phyloP scores from a whole-genome alignment of 2,113 vertebrate species.

The Anoura caudifer region DNA sequence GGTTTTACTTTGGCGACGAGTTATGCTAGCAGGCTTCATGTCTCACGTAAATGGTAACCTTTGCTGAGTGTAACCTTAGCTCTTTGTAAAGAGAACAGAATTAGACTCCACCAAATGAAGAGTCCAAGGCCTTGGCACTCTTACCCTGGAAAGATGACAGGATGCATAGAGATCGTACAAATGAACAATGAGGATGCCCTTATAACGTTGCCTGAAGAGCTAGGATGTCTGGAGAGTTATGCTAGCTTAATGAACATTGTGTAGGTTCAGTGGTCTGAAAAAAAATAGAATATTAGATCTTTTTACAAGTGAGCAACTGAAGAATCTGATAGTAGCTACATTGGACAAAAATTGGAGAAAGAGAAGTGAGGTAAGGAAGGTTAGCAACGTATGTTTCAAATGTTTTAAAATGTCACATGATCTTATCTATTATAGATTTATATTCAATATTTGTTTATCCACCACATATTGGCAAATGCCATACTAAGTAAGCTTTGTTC shows the following conservation, averaged over 20 bases:
- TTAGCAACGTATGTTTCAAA: not conserved
- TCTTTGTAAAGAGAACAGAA: constrained; percentile 83
- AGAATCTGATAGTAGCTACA: constrained; percentile 39
- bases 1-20: constrained; percentile 77
- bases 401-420: not conserved
- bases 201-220: constrained; percentile 71
- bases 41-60: constrained; percentile 84
- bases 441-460: constrained; percentile 38
- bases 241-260: not conserved
- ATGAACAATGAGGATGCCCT: constrained; percentile 72
- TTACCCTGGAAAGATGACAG: constrained; percentile 78
- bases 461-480: not conserved
- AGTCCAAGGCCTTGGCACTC: constrained; percentile 80
- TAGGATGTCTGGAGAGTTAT: constrained; percentile 72
- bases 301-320: constrained; percentile 67
- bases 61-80: constrained; percentile 83
- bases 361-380: not conserved
- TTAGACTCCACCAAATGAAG: constrained; percentile 81
- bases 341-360: not conserved
- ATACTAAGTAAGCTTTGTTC: not conserved
- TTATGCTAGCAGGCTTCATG: constrained; percentile 70
- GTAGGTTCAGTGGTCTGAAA: constrained; percentile 56
- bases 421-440: constrained; percentile 1
- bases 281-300: constrained; percentile 59
- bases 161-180: constrained; percentile 71